Percentiles rank a stretch among this genome's conserved stretches.
These are phyloP conservation scores for Microctenopoma stevenorrisi DNA, from an alignment of 2,797 vertebrate species.

Conservation along the genomic window DNA sequence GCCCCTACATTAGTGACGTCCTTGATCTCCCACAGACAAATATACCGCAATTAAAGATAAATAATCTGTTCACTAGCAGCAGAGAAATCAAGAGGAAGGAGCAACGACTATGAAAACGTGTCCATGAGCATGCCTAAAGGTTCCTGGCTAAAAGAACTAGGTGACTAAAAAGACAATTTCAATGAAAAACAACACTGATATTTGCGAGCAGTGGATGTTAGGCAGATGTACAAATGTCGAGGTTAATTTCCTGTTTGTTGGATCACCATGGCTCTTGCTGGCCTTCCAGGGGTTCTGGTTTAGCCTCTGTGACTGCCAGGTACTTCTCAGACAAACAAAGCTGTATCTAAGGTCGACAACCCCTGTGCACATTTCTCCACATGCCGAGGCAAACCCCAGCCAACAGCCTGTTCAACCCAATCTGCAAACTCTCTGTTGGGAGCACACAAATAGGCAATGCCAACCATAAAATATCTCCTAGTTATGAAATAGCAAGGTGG, in stretches of 20 bases:
- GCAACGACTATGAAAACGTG: not conserved
- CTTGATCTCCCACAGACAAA: not conserved
- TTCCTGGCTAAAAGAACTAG: conserved; percentile 2
- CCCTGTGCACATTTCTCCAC: conserved; percentile 33
- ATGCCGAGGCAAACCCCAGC: conserved; percentile 69
- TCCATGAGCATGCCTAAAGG: conserved; percentile 1
- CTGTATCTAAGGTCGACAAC: conserved; percentile 43
- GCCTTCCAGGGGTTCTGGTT: conserved; percentile 49
- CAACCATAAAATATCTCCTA: conserved; percentile 41
- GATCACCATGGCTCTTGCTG: conserved; percentile 41
- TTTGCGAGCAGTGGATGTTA: conserved; percentile 53
- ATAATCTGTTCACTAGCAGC: not conserved
- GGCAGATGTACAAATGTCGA: conserved; percentile 64
- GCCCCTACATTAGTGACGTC: no score
- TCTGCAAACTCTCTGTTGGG: conserved; percentile 52
- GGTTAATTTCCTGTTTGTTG: conserved; percentile 67
- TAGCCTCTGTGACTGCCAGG: conserved; percentile 62
- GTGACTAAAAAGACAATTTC: conserved; percentile 30
- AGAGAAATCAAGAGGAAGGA: conserved; percentile 7
- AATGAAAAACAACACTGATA: conserved; percentile 34
- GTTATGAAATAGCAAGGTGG: conserved; percentile 46
- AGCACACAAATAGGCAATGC: conserved; percentile 51
- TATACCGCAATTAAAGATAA: not conserved
- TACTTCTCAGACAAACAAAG: conserved; percentile 67
- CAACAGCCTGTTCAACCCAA: conserved; percentile 41